Evolutionary conservation across 2,888 invertebrate genomes (phyloP), one percentile per base, ranked within the genome.

Genomic region (Drosophila nr. perissopoda): DNA sequence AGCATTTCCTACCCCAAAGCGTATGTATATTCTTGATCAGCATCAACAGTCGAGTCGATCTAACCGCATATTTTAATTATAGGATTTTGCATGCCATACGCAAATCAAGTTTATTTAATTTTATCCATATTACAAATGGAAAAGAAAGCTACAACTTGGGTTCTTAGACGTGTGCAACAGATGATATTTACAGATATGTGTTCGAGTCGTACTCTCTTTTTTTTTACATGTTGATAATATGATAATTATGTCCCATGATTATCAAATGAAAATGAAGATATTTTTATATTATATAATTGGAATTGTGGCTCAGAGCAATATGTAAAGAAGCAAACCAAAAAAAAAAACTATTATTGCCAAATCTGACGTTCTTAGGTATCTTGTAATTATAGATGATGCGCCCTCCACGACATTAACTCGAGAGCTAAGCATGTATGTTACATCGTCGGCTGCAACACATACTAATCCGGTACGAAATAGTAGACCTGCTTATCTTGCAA

Each of bases 331-430:
- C 45, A 21, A 33, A 33, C 10, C 8, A 31, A 21, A 16, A 25
- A 21, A 16, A 25, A 25, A 25, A 8, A 4, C 8, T 16, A 25
- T 25, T 45, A 25, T 31, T 27, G 8, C 11, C 13, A 48, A 27
- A 16, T 49, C 27, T 49, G 8, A 49, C 18, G 4, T 5, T 18
- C 4, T 16, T 8, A 29, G 16, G 33, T 33, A n/a, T n/a, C 13
- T 56, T 38, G 38, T 40, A 5, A n/a, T 60, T 40, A 13, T 11
- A 79, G 79, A 79, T 27, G 62, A 3, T 1, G 51, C 81, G 1
- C 81, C 79, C 0, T 68, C 62, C 0, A 57, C 78, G 13, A 60
- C 69, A 13, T 10, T 21, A 2, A 77, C 73, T 16, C 73, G 78
- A 1, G n/a, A 68, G 38, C 33, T 81, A 6, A 52, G 49, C 21